Conservation (phyloP, 2,888 invertebrate species). For the Hirudinaria manillensis region DNA sequence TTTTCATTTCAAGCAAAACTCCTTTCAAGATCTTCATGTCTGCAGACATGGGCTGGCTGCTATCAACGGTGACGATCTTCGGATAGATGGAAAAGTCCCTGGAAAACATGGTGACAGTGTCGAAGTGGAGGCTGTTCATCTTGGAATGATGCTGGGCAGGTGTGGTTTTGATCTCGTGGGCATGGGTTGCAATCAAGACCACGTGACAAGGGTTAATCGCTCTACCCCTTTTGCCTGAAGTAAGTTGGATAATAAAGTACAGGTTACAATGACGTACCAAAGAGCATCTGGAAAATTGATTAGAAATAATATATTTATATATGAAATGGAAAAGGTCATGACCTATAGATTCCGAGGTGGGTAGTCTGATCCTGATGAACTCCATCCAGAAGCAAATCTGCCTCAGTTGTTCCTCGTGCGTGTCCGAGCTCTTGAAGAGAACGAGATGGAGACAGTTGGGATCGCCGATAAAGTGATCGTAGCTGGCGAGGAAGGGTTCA, state of each 20-base stretch:
- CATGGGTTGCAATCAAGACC: slow-evolving; percentile 64
- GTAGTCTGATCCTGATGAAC: slow-evolving; percentile 66
- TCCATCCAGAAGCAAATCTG: slow-evolving; percentile 65
- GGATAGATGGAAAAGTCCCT: slow-evolving; percentile 61
- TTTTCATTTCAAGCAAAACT: slow-evolving; percentile 58
- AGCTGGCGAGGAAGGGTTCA: slow-evolving; percentile 64
- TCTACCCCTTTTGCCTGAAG: slow-evolving; percentile 61
- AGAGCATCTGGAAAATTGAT: not conserved
- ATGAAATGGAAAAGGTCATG: not conserved
- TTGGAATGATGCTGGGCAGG: slow-evolving; percentile 36
- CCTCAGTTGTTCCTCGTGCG: slow-evolving; percentile 63
- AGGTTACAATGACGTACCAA: not conserved
- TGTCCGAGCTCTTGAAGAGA: slow-evolving; percentile 65
- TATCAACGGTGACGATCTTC: slow-evolving; percentile 61
- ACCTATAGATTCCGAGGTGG: slow-evolving; percentile 57
- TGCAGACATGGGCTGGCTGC: slow-evolving; percentile 62
- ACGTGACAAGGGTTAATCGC: slow-evolving; percentile 58
- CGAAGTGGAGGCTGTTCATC: slow-evolving; percentile 45
- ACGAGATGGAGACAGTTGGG: slow-evolving; percentile 62
- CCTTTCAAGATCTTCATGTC: slow-evolving; percentile 62
- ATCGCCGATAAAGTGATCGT: slow-evolving; percentile 68
- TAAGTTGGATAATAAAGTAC: not conserved
- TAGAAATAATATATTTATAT: not conserved
- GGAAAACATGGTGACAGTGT: slow-evolving; percentile 51
- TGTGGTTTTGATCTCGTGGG: slow-evolving; percentile 55